Evolutionary conservation across 2,888 invertebrate species (phyloP), one percentile per base, ranked within the genome.

Genomic region (Minunthozetes semirufus): DNA sequence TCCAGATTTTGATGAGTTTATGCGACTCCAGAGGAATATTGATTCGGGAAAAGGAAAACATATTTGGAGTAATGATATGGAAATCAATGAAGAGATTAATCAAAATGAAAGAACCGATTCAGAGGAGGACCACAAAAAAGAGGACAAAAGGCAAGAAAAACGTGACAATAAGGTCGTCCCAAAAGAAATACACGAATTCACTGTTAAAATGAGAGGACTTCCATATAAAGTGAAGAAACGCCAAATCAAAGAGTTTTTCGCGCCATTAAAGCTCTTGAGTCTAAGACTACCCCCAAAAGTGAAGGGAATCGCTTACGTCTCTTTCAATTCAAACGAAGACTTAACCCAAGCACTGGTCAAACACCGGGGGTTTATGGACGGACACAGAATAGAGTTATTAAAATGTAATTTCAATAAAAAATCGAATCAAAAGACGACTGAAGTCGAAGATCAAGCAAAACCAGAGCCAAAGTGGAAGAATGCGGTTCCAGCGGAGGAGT

Each of bases 261-360:
- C 89, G 80, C 93, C 93, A 0, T 80, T 92, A 8, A 89, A 89
- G 78, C 88, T 90, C 1, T 89, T 72, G 1, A 79, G 79, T 63
- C 89, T 96, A 75, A 86, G 93, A 77, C 83, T 94, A 61, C 93
- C 94, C 0, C 87, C 83, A 76, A 88, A 89, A 79, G 85, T 90
- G 1, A 88, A 89, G 81, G 93, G 94, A 8, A 90, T 94, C 80
- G 94, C 93, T 56, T 95, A 90, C 85, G 90, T 92, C n/a, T 93
- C 93, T 1, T 95, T 96, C 80, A 88, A 89, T 82, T 89, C 88
- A 4, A 91, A 94, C 81, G 89, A 88, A 77, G 90, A 91, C 78
- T 86, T 90, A 80, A 89, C 89, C 42, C 89, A 90, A 80, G 94
- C 92, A 1, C 84, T 95, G 79, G 84, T 86, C 71, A 94, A 93